A percentile compares a stretch with the other conserved stretches of the same genome.
Evolutionary conservation across 1,140 invertebrate species (phyloP).

Genomic region (Drosophila ficusphila): DNA sequence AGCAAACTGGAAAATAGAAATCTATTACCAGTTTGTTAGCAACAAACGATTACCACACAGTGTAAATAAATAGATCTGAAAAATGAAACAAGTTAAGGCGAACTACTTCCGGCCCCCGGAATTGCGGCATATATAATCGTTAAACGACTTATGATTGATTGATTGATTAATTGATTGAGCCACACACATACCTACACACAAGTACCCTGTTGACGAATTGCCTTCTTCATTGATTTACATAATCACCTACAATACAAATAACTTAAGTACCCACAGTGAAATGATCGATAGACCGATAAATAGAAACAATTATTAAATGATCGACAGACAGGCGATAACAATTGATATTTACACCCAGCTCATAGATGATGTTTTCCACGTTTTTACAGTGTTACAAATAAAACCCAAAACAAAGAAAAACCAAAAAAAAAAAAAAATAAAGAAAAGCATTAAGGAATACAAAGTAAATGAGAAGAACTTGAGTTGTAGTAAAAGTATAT

Average conservation of each 20-base stretch:
- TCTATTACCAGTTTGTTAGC: not conserved
- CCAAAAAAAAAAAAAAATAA: not conserved
- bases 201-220: constrained; percentile 77
- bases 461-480: constrained; percentile 8
- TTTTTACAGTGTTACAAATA: constrained; percentile 47
- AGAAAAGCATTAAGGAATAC: not conserved
- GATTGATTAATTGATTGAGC: constrained; percentile 15
- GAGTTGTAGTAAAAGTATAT: constrained; percentile 48
- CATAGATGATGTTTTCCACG: constrained; percentile 32
- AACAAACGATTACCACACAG: constrained; percentile 8
- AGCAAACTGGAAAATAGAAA: constrained; percentile 3
- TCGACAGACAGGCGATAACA: constrained; percentile 7
- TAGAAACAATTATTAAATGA: constrained; percentile 29
- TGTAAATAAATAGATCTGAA: constrained; percentile 22
- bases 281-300: constrained; percentile 34
- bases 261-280: constrained; percentile 42
- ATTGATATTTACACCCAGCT: constrained; percentile 54
- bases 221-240: constrained; percentile 66
- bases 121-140: constrained; percentile 1
- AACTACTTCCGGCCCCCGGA: constrained; percentile 9
- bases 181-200: constrained; percentile 47
- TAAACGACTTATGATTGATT: constrained; percentile 13
- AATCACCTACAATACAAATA: constrained; percentile 79
- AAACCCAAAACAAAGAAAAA: constrained; percentile 12
- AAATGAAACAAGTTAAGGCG: constrained; percentile 27